phyloP scores from a whole-genome alignment of 1,140 invertebrate genomes.

The Zelostemma sp. region DNA sequence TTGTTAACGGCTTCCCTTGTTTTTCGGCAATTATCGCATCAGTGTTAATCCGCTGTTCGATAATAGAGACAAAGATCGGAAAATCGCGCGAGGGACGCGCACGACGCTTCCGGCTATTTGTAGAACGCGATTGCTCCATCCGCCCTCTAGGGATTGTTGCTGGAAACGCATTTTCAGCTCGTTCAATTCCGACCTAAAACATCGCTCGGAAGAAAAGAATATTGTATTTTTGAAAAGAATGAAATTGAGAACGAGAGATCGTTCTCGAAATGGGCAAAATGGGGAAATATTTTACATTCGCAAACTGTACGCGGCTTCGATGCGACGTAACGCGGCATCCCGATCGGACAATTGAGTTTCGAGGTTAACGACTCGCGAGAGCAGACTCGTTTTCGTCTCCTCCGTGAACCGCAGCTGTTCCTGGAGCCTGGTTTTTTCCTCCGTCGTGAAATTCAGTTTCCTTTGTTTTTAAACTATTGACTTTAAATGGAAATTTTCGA shows the following conservation, averaged over 20 bases:
- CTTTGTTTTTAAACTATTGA: slow-evolving; percentile 26
- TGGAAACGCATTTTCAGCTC: slow-evolving; percentile 53
- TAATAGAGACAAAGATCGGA: slow-evolving; percentile 59
- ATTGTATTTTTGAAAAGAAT: neutral
- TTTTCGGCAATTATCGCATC: neutral
- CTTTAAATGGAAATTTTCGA: neutral
- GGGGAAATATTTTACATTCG: slow-evolving; percentile 50
- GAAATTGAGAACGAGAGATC: neutral
- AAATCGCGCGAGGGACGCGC: slow-evolving; percentile 57
- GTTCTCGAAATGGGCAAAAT: neutral
- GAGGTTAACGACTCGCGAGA: slow-evolving; percentile 36
- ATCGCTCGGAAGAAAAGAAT: neutral
- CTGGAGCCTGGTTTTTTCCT: slow-evolving; percentile 41
- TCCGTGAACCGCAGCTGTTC: slow-evolving; percentile 41
- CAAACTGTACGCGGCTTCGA: slow-evolving; percentile 51
- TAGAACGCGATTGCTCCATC: slow-evolving; percentile 61
- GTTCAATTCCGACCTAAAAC: slow-evolving; percentile 53
- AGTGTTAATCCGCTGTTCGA: slow-evolving; percentile 26
- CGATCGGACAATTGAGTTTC: slow-evolving; percentile 52
- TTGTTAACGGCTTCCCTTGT: neutral
- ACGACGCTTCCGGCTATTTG: slow-evolving; percentile 63
- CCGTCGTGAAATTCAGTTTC: slow-evolving; percentile 31
- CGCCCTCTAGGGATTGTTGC: slow-evolving; percentile 50
- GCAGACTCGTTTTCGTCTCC: slow-evolving; percentile 34
- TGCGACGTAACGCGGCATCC: slow-evolving; percentile 45